Percentiles rank a stretch among this genome's conserved stretches.
Evolutionary conservation across 1,140 invertebrate genomes (phyloP).

Genomic region (Drosophila carrolli): DNA sequence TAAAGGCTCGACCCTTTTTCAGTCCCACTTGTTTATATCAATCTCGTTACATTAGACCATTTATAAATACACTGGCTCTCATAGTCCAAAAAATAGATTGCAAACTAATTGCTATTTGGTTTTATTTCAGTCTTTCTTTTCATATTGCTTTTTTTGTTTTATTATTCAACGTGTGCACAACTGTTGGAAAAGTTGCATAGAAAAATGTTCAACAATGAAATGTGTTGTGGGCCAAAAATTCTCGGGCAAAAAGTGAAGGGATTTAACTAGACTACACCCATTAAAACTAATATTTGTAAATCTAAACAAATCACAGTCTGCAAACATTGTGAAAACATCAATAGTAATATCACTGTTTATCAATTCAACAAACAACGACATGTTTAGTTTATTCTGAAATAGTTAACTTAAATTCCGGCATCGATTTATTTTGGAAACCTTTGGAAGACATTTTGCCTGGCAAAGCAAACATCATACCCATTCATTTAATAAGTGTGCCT

Average conservation of each 20-base stretch:
- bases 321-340: no score
- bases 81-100: constrained; percentile 57
- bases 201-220: constrained; percentile 27
- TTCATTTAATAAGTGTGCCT: not conserved
- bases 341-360: no score
- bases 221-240: constrained; percentile 9
- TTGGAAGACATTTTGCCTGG: not conserved
- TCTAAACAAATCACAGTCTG: no score
- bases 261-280: not conserved
- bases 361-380: no score
- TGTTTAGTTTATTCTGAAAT: no score
- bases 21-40: constrained; percentile 6
- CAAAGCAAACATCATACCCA: constrained; percentile 4
- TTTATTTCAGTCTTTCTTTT: constrained; percentile 47
- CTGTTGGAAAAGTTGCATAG: constrained; percentile 49
- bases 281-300: not conserved
- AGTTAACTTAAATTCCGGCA: no score
- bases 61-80: not conserved
- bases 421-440: no score
- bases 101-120: constrained; percentile 64
- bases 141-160: constrained; percentile 18
- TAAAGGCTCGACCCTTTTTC: constrained; percentile 1
- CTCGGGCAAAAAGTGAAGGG: not conserved
- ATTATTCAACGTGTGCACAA: constrained; percentile 20
- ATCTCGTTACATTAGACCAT: constrained; percentile 15